A percentile compares a stretch with the other conserved stretches of the same genome.
Evolutionary conservation across 2,797 vertebrate genomes (phyloP).

Genomic region (Lepilemur septentrionalis): DNA sequence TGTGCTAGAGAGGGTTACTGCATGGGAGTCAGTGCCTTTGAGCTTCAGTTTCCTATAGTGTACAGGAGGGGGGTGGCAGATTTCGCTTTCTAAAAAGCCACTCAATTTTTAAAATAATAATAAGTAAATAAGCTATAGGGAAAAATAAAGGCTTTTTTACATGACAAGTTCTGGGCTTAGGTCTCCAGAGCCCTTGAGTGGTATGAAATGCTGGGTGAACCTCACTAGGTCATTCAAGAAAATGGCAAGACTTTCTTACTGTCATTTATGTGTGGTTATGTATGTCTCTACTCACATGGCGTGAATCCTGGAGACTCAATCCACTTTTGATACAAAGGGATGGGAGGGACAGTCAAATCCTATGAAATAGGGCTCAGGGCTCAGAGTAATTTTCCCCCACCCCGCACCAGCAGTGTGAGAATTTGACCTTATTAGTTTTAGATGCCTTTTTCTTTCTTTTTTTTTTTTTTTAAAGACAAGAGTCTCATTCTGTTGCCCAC

Average conservation of each 20-base stretch:
- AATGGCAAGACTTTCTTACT: not conserved
- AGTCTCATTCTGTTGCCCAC: not conserved
- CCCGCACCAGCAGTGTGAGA: not conserved
- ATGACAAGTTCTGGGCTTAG: not conserved
- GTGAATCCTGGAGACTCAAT: not conserved
- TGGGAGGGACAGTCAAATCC: not conserved
- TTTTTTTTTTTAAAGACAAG: not conserved
- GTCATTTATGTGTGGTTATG: not conserved
- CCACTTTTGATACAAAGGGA: not conserved
- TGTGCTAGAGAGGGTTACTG: not conserved
- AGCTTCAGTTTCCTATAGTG: constrained; percentile 48
- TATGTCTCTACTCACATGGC: not conserved
- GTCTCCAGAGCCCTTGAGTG: not conserved
- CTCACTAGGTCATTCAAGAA: not conserved
- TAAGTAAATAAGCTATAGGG: not conserved
- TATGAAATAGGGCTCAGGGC: not conserved
- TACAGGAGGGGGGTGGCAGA: not conserved
- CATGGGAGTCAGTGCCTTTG: not conserved
- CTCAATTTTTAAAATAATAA: not conserved
- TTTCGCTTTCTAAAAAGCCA: not conserved
- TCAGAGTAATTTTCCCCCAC: not conserved
- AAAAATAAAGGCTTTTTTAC: not conserved
- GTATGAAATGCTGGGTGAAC: constrained; percentile 1
- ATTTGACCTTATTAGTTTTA: not conserved
- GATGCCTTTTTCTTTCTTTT: not conserved